Percentiles rank a stretch among this genome's conserved stretches.
Conservation (phyloP, 2,113 vertebrate species). For the Cryptomyrus ogoouensis region DNA sequence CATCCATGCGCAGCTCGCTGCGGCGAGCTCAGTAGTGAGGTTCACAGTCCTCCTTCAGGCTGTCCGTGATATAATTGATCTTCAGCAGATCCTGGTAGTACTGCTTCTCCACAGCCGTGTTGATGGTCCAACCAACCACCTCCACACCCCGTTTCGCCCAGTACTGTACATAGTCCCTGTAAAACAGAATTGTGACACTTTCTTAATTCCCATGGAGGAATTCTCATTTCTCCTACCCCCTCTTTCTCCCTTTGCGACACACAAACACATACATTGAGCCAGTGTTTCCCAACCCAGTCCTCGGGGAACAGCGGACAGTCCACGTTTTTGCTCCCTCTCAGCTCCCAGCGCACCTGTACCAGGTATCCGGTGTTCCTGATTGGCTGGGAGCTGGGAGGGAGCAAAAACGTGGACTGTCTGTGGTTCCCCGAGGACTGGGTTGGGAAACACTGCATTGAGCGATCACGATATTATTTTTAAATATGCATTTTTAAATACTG, state of each 20-base stretch:
- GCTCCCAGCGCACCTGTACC: too few relatives aligned
- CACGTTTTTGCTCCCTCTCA: too few relatives aligned
- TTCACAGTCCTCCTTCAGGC: slow-evolving; percentile 80
- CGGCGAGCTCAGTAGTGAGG: slow-evolving; percentile 67
- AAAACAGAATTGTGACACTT: slow-evolving; percentile 9
- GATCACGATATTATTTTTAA: background rate
- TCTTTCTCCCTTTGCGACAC: background rate
- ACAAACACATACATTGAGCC: background rate
- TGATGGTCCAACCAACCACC: slow-evolving; percentile 88
- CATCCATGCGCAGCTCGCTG: background rate
- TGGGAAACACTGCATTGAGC: too few relatives aligned
- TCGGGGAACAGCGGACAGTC: too few relatives aligned
- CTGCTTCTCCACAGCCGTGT: slow-evolving; percentile 78
- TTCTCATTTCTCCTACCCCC: background rate
- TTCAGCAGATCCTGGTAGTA: slow-evolving; percentile 74
- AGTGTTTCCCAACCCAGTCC: too few relatives aligned
- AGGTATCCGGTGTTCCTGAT: too few relatives aligned
- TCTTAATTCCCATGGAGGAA: background rate
- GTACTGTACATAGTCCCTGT: slow-evolving; percentile 77
- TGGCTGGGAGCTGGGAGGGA: too few relatives aligned
- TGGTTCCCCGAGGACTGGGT: too few relatives aligned
- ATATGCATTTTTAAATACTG: background rate
- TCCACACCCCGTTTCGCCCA: slow-evolving; percentile 77
- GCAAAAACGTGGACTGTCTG: too few relatives aligned
- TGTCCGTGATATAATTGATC: slow-evolving; percentile 87